Conservation (phyloP, 2,113 vertebrate species). For the Tychaedon coryphoeus region DNA sequence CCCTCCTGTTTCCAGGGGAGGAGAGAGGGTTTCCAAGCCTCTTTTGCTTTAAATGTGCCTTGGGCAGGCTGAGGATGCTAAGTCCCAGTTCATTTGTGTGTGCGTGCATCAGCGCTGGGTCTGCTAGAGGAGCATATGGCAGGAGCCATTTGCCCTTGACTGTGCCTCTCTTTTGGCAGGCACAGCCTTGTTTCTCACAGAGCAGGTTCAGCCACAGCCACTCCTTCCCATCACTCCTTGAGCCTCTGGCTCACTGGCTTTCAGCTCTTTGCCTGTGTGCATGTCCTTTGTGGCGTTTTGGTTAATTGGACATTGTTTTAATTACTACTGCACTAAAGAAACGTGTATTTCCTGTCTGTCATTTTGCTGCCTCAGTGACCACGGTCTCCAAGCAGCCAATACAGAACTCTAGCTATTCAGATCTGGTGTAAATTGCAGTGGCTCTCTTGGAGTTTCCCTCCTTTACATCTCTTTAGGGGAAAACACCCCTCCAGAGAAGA, state of each 20-base stretch:
- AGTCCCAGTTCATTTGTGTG: not conserved
- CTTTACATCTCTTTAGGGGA: not conserved
- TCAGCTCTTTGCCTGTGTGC: not conserved
- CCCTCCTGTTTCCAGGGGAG: not conserved
- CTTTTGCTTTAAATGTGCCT: constrained; percentile 21
- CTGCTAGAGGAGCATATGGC: constrained; percentile 42
- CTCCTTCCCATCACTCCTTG: not conserved
- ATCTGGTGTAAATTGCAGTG: not conserved
- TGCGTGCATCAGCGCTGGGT: not conserved
- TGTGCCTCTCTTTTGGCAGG: constrained; percentile 41
- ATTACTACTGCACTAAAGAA: constrained; percentile 16
- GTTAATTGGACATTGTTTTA: constrained; percentile 43
- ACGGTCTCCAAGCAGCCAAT: not conserved
- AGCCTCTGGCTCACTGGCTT: not conserved
- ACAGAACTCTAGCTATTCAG: not conserved
- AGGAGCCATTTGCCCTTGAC: not conserved
- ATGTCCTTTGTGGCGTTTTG: not conserved
- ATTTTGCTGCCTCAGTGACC: not conserved
- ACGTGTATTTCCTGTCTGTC: not conserved
- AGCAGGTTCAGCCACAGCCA: not conserved
- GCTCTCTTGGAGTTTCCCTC: not conserved
- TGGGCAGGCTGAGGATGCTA: not conserved
- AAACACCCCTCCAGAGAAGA: not conserved
- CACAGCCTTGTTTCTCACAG: not conserved
- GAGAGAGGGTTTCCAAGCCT: not conserved